Percentiles rank a stretch among this genome's conserved stretches.
phyloP scores from a whole-genome alignment of 2,888 invertebrate genomes.

The Dusona sp. region DNA sequence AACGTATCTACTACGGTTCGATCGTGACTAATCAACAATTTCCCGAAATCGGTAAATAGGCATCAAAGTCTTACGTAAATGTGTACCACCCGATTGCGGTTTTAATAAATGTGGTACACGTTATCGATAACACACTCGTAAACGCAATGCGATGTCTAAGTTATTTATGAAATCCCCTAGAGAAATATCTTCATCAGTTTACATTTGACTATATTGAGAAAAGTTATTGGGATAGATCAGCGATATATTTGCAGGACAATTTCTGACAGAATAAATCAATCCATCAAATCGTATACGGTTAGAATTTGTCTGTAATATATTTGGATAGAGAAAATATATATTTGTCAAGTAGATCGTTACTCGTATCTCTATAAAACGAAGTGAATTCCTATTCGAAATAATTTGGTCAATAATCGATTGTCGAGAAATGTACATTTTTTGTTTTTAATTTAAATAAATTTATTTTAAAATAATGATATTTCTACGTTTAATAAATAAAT shows the following conservation, averaged over 20 bases:
- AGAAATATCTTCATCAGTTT: background rate
- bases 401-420: background rate
- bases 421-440: background rate
- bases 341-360: background rate
- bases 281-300: background rate
- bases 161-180: background rate
- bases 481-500: background rate
- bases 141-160: background rate
- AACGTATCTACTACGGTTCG: background rate
- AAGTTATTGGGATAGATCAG: background rate
- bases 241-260: background rate
- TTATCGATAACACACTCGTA: background rate
- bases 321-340: background rate
- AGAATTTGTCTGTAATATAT: background rate
- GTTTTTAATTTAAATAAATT: background rate
- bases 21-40: background rate
- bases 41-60: background rate
- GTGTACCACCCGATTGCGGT: background rate
- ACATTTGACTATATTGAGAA: background rate
- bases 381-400: background rate
- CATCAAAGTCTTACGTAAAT: background rate
- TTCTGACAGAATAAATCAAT: background rate
- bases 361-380: no score
- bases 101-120: background rate
- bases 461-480: background rate